A percentile compares a stretch with the other conserved stretches of the same genome.
phyloP scores from a whole-genome alignment of 2,888 invertebrate species.

The Andrena bucephala region DNA sequence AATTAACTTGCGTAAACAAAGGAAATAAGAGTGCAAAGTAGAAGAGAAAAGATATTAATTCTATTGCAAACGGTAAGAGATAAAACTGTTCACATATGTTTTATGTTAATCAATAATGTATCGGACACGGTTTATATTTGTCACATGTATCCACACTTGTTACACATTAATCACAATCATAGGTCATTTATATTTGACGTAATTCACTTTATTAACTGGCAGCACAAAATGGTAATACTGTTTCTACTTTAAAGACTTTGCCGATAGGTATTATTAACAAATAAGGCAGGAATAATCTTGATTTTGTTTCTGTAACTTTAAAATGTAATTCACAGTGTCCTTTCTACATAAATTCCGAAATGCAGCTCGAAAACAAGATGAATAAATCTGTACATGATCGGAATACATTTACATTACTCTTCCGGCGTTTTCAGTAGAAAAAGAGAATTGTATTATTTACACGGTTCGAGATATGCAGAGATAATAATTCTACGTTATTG shows the following conservation, averaged over 20 bases:
- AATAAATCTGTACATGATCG: background rate
- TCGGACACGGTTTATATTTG: slow-evolving; percentile 3
- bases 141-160: slow-evolving; percentile 15
- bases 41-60: background rate
- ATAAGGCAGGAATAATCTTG: slow-evolving; percentile 1
- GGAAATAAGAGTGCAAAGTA: slow-evolving; percentile 3
- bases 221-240: slow-evolving; percentile 1
- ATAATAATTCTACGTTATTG: slow-evolving; percentile 18
- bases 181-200: background rate
- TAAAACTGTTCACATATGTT: slow-evolving; percentile 4
- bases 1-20: slow-evolving; percentile 28
- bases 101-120: background rate
- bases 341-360: background rate
- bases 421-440: slow-evolving; percentile 15
- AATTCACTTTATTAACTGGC: background rate
- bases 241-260: background rate
- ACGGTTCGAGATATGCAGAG: slow-evolving; percentile 21
- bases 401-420: slow-evolving; percentile 38
- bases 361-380: background rate
- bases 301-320: slow-evolving; percentile 19
- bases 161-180: slow-evolving; percentile 4
- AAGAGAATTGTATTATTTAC: slow-evolving; percentile 33
- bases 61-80: background rate
- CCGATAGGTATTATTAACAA: background rate
- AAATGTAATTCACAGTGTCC: slow-evolving; percentile 35